Base-by-base conservation (phyloP, 2,888 invertebrate genomes). In the Thymelicus acteon region DNA sequence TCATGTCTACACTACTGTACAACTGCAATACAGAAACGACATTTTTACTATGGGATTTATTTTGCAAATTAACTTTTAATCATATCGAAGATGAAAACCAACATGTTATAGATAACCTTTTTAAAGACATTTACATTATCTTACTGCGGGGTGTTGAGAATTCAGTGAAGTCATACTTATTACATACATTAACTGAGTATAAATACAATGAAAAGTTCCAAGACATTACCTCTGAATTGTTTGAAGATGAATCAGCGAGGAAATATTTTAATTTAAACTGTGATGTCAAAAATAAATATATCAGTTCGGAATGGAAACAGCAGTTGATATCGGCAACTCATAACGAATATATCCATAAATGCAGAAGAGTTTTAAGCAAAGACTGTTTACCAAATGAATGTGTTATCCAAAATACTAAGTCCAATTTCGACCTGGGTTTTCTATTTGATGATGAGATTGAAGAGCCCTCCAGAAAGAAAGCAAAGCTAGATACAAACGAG, bases 391-490 rank as follows among this genome's bases (percentile, higher is more conserved):
- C 2, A n/a, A 7, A 58, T 12, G n/a, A 10, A 8, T 44, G 12
- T 44, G 6, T 7, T n/a, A 31, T 70, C n/a, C 78, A 73, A 68
- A 67, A 73, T 77, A 10, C 73, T 72, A 71, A 81, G 75, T 81
- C 75, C 64, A 87, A 89, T 77, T 91, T 91, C 69, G 91, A 92
- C 74, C 80, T 91, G 13, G 84, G 91, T 73, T 80, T 90, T 15
- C 73, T 90, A 54, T 87, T 88, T 74, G 85, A 82, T 54, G 85
- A 84, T 54, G 85, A 83, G n/a, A 70, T 76, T 0, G 77, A 76
- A 6, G 88, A 90, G 64, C 91, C 92, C 1, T 80, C 77, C 0
- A 80, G 81, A 72, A 93, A 93, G 77, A 89, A 85, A 78, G 75
- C 78, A 0, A 92, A 90, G 81, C 71, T 86, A 1, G 81, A 85